Evolutionary conservation across 2,888 invertebrate species (phyloP).

Genomic region (Onthophagus sagittarius): DNA sequence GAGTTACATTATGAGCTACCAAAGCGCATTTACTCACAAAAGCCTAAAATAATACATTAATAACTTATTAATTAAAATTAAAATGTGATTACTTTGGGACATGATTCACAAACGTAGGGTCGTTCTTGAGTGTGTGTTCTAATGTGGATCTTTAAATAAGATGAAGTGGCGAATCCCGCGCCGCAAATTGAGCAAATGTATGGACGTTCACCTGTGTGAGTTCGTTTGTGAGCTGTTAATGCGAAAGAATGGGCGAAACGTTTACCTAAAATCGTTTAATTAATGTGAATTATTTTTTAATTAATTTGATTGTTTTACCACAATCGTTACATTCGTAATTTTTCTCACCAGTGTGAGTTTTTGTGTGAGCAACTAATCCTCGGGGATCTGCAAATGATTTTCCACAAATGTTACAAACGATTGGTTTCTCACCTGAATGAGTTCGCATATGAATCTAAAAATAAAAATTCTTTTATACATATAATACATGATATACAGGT

Average conservation of each 20-base stretch:
- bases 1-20: conserved; percentile 40
- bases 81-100: conserved; percentile 37
- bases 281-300: background rate
- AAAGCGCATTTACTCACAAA: conserved; percentile 44
- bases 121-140: conserved; percentile 44
- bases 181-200: conserved; percentile 40
- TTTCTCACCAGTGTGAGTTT: conserved; percentile 44
- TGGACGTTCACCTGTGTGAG: conserved; percentile 45
- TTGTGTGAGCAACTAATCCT: conserved; percentile 41
- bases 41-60: conserved; percentile 32
- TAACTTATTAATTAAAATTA: background rate
- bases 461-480: background rate
- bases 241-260: conserved; percentile 44
- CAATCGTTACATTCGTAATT: conserved; percentile 43
- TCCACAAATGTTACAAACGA: conserved; percentile 42
- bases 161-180: conserved; percentile 42
- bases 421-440: conserved; percentile 43
- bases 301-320: conserved; percentile 31
- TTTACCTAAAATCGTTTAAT: conserved; percentile 10
- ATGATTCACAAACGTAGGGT: conserved; percentile 42
- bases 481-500: no score
- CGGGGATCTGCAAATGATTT: conserved; percentile 42
- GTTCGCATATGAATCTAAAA: conserved; percentile 41
- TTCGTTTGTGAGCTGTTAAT: conserved; percentile 39
- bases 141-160: conserved; percentile 44